A percentile compares a stretch with the other conserved stretches of the same genome.
These are phyloP conservation scores for Cercopithecus mitis DNA, from an alignment of 2,797 vertebrate species.

Conservation along the genomic window DNA sequence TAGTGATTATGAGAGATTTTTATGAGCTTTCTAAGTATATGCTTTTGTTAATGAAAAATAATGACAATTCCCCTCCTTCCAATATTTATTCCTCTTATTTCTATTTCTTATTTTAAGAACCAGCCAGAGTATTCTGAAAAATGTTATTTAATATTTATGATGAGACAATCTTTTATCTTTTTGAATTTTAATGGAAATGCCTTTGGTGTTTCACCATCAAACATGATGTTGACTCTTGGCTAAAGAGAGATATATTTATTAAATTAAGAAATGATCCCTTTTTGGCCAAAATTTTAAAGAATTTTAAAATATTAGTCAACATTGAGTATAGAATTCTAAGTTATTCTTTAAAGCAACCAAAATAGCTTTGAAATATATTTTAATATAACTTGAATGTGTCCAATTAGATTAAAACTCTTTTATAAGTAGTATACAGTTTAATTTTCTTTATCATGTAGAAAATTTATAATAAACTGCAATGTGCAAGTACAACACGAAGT, in stretches of 20 bases:
- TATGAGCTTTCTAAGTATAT: neutral
- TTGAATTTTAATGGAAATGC: neutral
- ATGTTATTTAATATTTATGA: neutral
- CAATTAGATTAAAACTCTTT: slow-evolving; percentile 29
- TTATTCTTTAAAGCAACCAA: neutral
- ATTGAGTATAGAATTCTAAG: neutral
- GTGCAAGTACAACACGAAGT: neutral
- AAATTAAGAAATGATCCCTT: neutral
- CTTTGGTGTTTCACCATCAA: neutral
- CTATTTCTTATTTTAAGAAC: neutral
- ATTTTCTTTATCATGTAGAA: neutral
- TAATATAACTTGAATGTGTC: neutral
- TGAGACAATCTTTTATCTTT: neutral
- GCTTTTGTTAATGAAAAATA: slow-evolving; percentile 23
- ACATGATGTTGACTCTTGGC: neutral
- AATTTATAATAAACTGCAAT: slow-evolving; percentile 25
- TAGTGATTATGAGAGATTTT: slow-evolving; percentile 27
- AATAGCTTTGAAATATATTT: slow-evolving; percentile 25
- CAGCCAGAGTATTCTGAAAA: neutral
- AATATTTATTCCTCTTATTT: neutral
- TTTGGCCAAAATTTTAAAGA: neutral
- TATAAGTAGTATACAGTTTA: neutral
- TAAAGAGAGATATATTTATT: slow-evolving; percentile 22
- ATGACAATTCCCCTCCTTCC: neutral
- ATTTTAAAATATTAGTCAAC: neutral